Evolutionary conservation across 2,113 vertebrate genomes (phyloP), one percentile per base, ranked within the genome.

Genomic region (Labeo catla): DNA sequence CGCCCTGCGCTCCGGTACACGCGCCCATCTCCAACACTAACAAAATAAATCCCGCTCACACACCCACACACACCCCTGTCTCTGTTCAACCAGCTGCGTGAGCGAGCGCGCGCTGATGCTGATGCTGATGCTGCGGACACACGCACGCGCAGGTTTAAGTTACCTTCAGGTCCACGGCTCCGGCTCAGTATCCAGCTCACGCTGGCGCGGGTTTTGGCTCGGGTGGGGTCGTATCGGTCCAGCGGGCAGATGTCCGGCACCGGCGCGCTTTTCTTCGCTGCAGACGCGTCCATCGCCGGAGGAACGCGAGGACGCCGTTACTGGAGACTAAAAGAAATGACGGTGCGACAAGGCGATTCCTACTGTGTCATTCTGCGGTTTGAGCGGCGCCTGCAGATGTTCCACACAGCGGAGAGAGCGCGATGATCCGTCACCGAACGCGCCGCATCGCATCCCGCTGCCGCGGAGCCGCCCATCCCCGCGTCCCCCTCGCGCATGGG

Each of bases 161-260:
- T 94, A 97, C 97, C 97, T 96, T 94, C 94, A 90, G 94, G 93
- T 84, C 95, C 96, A 92, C 94, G 96, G 36, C 94, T 94, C 84
- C 94, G 95, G 82, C 93, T 92, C 85, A 97, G 92, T 88, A 97
- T 94, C 97, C 97, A 98, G 79, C 96, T 95, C 84, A 97, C 89
- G 89, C 96, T 96, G 87, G 96, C 96, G 86, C 96, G 91, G 86
- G 94, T 95, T 93, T 95, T 95, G 81, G 97, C 97, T 89, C 96
- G 93, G 89, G 86, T 90, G 90, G 95, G 94, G 86, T 97, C 96
- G 90, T 97, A 98, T 89, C 94, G 96, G 91, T 97, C 96, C 94
- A 98, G 93, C 68, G 97, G 96, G 88, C 95, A 95, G 92, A 98
- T 97, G 94, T 97, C 96, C 88, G 96, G 96, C 63, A 97, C 96